Evolutionary conservation across 2,888 invertebrate species (phyloP).

Genomic region (Flexamia atlantica): DNA sequence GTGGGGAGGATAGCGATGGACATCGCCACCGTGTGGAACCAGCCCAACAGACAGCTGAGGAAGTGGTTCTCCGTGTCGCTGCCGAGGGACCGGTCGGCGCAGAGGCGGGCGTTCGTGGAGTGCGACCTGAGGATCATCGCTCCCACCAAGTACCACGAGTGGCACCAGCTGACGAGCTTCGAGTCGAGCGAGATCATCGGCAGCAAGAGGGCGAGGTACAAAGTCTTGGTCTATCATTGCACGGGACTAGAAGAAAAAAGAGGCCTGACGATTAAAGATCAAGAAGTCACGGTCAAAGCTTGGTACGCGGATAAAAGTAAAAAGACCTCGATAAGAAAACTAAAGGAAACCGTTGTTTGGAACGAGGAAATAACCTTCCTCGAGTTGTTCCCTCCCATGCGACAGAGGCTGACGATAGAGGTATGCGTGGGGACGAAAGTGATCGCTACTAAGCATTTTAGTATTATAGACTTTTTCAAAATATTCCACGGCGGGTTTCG

Average conservation of each 20-base stretch:
- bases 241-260: background rate
- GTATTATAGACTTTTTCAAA: conserved; percentile 3
- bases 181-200: conserved; percentile 2
- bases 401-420: conserved; percentile 84
- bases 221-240: background rate
- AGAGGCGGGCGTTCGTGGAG: background rate
- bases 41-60: background rate
- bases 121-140: background rate
- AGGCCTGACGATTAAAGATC: background rate
- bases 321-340: background rate
- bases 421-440: conserved; percentile 76
- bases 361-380: conserved; percentile 87
- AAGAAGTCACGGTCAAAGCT: background rate
- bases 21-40: conserved; percentile 3
- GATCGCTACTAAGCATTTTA: conserved; percentile 70
- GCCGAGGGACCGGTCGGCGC: background rate
- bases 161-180: background rate
- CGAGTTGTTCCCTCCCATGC: conserved; percentile 90
- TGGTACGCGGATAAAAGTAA: background rate
- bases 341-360: conserved; percentile 76
- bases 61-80: conserved; percentile 2
- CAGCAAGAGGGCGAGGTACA: conserved; percentile 17
- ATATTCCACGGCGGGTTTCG: conserved; percentile 8
- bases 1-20: conserved; percentile 14
- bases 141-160: background rate